Evolutionary conservation across 1,140 invertebrate genomes (phyloP).

Genomic region (Brachionus manjavacas): DNA sequence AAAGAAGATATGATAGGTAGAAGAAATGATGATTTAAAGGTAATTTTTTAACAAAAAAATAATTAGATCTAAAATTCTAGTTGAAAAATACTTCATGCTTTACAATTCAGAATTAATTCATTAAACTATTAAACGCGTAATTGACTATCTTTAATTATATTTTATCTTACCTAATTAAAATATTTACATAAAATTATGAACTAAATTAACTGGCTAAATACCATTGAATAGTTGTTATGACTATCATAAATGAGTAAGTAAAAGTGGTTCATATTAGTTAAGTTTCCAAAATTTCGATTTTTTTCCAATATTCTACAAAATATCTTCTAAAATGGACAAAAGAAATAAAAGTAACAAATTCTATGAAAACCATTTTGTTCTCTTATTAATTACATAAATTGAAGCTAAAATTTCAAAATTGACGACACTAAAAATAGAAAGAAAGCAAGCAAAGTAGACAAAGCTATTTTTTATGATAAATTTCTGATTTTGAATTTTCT

Average conservation of each 20-base stretch:
- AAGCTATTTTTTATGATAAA: too few species aligned
- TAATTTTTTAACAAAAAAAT: too few species aligned
- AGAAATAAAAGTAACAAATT: background rate
- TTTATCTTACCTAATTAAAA: background rate
- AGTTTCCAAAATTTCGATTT: background rate
- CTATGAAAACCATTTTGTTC: background rate
- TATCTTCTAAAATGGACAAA: background rate
- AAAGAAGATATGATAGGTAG: too few species aligned
- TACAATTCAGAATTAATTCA: background rate
- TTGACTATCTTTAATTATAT: background rate
- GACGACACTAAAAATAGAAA: background rate
- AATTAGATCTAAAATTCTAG: background rate
- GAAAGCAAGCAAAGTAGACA: background rate
- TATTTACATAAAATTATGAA: background rate
- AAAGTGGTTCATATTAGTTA: background rate
- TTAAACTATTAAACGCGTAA: too few species aligned
- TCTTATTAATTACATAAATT: background rate
- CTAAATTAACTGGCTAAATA: background rate
- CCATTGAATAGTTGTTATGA: background rate
- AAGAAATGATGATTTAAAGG: too few species aligned
- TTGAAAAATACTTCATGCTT: background rate
- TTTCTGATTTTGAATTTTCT: background rate
- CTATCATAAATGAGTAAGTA: background rate
- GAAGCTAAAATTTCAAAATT: background rate
- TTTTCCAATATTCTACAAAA: background rate